Percentiles rank a stretch among this genome's conserved stretches.
Conservation (phyloP, 2,797 vertebrate genomes). For the Amblyopsis hoosieri region DNA sequence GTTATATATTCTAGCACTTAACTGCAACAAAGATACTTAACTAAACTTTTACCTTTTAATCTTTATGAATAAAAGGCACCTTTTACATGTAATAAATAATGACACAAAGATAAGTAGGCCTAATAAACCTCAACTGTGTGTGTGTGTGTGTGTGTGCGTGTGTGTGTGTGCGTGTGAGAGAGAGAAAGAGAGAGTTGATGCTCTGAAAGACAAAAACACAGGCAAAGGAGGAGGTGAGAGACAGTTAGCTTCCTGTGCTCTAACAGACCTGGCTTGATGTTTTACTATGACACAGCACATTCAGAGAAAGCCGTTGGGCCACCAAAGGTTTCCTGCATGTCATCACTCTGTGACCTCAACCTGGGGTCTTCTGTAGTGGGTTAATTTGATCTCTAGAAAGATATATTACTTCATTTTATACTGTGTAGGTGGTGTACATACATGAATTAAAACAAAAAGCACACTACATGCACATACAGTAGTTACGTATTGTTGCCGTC, state of each 20-base stretch:
- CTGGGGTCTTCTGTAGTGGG: neutral
- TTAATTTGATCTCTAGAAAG: constrained; percentile 13
- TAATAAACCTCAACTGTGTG: neutral
- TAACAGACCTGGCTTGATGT: constrained; percentile 25
- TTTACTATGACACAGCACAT: constrained; percentile 45
- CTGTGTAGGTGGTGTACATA: no score
- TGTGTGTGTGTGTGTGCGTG: constrained; percentile 8
- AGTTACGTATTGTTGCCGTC: no score
- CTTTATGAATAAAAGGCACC: no score
- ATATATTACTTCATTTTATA: neutral
- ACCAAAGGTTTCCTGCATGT: constrained; percentile 58
- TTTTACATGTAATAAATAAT: neutral
- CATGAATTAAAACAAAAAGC: no score
- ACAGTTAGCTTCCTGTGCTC: constrained; percentile 30
- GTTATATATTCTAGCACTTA: no score
- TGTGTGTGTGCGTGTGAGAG: neutral
- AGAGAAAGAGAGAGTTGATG: neutral
- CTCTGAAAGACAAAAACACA: neutral
- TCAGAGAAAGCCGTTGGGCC: constrained; percentile 25
- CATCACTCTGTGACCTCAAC: constrained; percentile 47
- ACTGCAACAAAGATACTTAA: no score
- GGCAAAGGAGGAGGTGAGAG: neutral
- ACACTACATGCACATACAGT: no score
- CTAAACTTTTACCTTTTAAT: no score
- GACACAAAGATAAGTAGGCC: constrained; percentile 1